phyloP scores from a whole-genome alignment of 92 coral and sea anemone genomes.

The Epizoanthus scotinus region DNA sequence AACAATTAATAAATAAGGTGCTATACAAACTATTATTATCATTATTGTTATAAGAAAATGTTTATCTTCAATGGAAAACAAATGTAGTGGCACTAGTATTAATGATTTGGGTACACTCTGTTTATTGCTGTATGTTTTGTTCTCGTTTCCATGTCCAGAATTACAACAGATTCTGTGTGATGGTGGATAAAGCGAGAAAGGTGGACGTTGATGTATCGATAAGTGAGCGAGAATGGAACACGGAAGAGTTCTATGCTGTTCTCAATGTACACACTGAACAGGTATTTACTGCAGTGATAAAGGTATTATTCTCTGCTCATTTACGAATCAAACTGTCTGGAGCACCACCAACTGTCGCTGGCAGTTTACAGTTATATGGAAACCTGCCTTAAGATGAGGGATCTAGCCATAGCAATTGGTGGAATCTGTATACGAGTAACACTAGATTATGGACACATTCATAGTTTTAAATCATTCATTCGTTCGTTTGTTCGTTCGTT shows the following conservation, averaged over 20 bases:
- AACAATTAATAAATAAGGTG: too few species aligned
- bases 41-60: too few species aligned
- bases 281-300: slow-evolving; percentile 47
- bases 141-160: slow-evolving; percentile 40
- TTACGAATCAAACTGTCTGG: too few species aligned
- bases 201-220: slow-evolving; percentile 84
- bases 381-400: too few species aligned
- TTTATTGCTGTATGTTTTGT: not conserved
- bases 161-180: slow-evolving; percentile 71
- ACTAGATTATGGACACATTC: too few species aligned
- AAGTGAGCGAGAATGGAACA: slow-evolving; percentile 81
- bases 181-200: slow-evolving; percentile 83
- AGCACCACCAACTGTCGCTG: too few species aligned
- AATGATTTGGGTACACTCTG: not conserved
- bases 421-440: not conserved
- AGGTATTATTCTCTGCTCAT: too few species aligned
- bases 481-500: too few species aligned
- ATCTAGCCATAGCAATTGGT: too few species aligned
- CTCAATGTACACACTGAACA: slow-evolving; percentile 84
- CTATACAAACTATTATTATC: too few species aligned
- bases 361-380: too few species aligned
- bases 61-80: too few species aligned
- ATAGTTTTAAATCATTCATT: not conserved
- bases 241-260: slow-evolving; percentile 81
- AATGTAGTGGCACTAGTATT: not conserved